Conservation (phyloP, 1,140 invertebrate species). For the Amyelois transitella region DNA sequence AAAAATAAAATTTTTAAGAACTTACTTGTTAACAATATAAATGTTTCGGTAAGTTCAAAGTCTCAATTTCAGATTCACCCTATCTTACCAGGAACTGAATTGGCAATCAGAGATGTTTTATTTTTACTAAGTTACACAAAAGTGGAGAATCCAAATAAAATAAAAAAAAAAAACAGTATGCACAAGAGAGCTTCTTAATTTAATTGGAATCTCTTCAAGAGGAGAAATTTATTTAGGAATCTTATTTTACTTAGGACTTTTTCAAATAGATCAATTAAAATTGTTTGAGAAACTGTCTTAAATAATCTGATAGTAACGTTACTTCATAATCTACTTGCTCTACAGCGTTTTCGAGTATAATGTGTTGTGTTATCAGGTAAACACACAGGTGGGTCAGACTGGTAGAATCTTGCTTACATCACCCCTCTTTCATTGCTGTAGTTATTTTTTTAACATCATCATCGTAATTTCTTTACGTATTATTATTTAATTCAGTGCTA, state of each 20-base stretch:
- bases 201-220: no score
- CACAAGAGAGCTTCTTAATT: no score
- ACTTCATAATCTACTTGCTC: not conserved
- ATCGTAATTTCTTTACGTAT: not conserved
- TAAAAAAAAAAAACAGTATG: no score
- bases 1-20: no score
- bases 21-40: no score
- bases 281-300: not conserved
- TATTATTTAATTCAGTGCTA: not conserved
- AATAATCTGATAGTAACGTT: not conserved
- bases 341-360: not conserved
- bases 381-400: conserved; percentile 23
- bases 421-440: not conserved
- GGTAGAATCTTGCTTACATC: not conserved
- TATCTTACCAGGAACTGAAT: no score
- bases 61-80: no score
- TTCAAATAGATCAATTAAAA: not conserved
- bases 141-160: no score
- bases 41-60: no score
- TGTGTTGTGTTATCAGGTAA: conserved; percentile 23
- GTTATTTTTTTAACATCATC: not conserved
- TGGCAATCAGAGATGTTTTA: no score
- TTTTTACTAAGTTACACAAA: no score
- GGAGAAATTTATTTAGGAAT: not conserved
- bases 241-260: not conserved